phyloP scores from a whole-genome alignment of 2,797 vertebrate species.

The Trachops cirrhosus region DNA sequence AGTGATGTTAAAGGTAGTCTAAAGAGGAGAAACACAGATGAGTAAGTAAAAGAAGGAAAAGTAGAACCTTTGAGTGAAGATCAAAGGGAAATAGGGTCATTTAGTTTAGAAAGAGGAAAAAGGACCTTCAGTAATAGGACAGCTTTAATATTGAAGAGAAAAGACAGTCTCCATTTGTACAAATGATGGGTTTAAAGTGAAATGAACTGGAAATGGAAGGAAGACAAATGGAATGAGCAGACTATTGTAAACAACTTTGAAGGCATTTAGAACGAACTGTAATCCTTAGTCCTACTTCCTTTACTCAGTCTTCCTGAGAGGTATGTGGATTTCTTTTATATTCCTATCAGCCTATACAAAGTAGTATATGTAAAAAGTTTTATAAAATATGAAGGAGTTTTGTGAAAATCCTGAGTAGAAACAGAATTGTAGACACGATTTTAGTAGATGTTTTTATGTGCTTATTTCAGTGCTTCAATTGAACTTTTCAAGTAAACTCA shows the following conservation, averaged over 20 bases:
- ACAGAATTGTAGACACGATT: neutral
- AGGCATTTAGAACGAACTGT: neutral
- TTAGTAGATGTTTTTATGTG: neutral
- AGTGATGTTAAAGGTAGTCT: neutral
- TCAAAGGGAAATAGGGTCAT: neutral
- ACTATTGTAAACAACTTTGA: neutral
- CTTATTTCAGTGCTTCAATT: neutral
- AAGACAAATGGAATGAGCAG: neutral
- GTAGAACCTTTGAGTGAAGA: neutral
- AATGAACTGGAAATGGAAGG: neutral
- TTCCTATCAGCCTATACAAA: neutral
- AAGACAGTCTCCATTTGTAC: neutral
- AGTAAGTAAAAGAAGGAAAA: slow-evolving; percentile 25
- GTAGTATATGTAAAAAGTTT: neutral
- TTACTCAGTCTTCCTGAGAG: neutral
- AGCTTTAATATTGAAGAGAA: neutral
- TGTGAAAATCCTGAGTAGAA: neutral
- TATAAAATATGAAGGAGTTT: neutral
- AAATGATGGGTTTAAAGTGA: neutral
- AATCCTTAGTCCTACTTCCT: neutral
- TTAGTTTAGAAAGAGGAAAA: neutral
- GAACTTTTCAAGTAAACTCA: neutral
- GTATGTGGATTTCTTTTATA: neutral
- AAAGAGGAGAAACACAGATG: neutral
- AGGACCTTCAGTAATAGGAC: neutral